Base-by-base conservation (phyloP, 1,140 invertebrate genomes). In the Brachionus angularis region DNA sequence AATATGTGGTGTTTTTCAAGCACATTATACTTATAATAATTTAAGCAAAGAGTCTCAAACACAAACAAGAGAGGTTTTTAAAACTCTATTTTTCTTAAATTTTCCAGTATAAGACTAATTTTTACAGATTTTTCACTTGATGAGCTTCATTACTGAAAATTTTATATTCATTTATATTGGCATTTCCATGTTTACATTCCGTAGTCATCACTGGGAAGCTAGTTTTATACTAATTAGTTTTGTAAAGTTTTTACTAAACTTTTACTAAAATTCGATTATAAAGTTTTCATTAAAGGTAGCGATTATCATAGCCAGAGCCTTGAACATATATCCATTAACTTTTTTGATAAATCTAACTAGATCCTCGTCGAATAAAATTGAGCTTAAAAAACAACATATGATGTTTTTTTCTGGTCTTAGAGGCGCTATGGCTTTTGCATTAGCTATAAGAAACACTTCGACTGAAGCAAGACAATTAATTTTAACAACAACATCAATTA, bases 131-230 rank as follows among this genome's bases (percentile, higher is more conserved):
- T 97, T 97, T 83, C 92, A 96, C 78, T 82, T 97, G 72, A 84
- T 96, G 47, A 97, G 95, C 81, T 98, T 98, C 82, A 83, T 98
- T 69, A 91, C 92, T 0, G 95, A 98, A 80, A 97, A 96, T 83
- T 98, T 98, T 82, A 97, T 98, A 75, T 98, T 98, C 81, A 91
- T 90, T 23, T 98, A 98, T 82, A 97, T 98, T 77, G 96, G 96
- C 16, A 94, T 98, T 0, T 94, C 92, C 4, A 94, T 97, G 88
- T 97, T 98, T 78, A 96, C 94, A 0, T 96, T 96, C 79, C 96
- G 96, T 10, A 92, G 92, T 75, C 93, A 96, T 79, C 88, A 89
- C 77, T 98, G 96, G 82, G 89, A 95, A 81, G 85, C 87, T 27
- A 87, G 88, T 53, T 97, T 98, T 78, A 96, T 97, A 67, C 85